Percentiles rank a stretch among this genome's conserved stretches.
phyloP scores from a whole-genome alignment of 1,140 invertebrate species.

The Leptoteleia sp. region DNA sequence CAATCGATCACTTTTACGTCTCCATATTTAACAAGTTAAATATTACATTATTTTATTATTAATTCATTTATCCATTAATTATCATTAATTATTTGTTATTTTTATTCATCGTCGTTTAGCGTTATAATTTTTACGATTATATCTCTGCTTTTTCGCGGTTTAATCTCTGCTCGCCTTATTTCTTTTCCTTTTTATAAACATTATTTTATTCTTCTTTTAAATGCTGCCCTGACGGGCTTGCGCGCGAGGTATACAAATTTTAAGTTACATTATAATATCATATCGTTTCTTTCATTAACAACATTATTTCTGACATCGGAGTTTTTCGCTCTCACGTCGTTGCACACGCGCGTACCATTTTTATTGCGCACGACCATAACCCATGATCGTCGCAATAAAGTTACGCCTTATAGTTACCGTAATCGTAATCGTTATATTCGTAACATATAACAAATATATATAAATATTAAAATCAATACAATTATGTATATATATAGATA shows the following conservation, averaged over 20 bases:
- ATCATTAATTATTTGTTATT: slow-evolving; percentile 29
- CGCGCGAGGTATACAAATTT: slow-evolving; percentile 73
- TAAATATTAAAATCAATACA: slow-evolving; percentile 65
- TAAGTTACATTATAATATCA: slow-evolving; percentile 59
- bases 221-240: slow-evolving; percentile 64
- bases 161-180: slow-evolving; percentile 51
- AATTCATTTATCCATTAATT: slow-evolving; percentile 14
- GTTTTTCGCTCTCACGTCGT: slow-evolving; percentile 53
- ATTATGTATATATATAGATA: too few relatives aligned
- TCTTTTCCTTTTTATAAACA: slow-evolving; percentile 68
- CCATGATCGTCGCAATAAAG: slow-evolving; percentile 48
- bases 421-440: slow-evolving; percentile 35
- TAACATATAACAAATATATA: slow-evolving; percentile 64
- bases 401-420: slow-evolving; percentile 33
- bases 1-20: slow-evolving; percentile 65
- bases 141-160: slow-evolving; percentile 39
- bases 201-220: slow-evolving; percentile 68
- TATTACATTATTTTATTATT: slow-evolving; percentile 40
- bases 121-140: background rate
- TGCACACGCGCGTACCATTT: slow-evolving; percentile 46
- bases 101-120: slow-evolving; percentile 5
- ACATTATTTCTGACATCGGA: slow-evolving; percentile 64
- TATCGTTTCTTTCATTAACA: slow-evolving; percentile 68
- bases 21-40: slow-evolving; percentile 60
- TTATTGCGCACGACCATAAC: slow-evolving; percentile 39